These are phyloP conservation scores for Parotocinclus haroldoi DNA, from an alignment of 2,797 vertebrate species.

Conservation along the genomic window DNA sequence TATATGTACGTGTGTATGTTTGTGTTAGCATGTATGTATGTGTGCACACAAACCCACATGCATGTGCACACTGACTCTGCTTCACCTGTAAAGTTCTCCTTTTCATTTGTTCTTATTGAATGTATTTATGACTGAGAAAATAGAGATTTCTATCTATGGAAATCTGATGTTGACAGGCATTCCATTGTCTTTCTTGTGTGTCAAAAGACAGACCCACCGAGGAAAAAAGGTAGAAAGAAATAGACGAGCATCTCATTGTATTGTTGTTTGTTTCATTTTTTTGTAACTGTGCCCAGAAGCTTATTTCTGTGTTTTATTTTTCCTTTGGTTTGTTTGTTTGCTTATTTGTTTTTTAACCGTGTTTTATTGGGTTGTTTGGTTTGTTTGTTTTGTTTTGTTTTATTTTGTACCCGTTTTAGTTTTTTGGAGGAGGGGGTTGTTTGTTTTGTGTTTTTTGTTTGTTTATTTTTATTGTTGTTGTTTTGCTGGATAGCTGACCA, in stretches of 20 bases:
- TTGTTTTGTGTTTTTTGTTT: not conserved
- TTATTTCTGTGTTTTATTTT: conserved; percentile 22
- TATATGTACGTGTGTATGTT: conserved; percentile 69
- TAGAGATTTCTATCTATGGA: conserved; percentile 58
- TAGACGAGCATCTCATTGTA: conserved; percentile 77
- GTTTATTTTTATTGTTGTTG: no score
- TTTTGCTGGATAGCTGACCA: conserved; percentile 1
- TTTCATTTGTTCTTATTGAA: conserved; percentile 80
- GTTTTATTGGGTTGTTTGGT: no score
- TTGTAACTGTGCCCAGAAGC: conserved; percentile 10
- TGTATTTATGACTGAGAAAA: conserved; percentile 86
- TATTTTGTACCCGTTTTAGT: conserved; percentile 1
- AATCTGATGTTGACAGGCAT: conserved; percentile 75
- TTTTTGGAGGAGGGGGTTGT: conserved; percentile 8
- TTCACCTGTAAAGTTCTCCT: conserved; percentile 71
- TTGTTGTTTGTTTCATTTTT: conserved; percentile 64
- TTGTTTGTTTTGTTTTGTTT: no score
- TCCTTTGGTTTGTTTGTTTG: no score
- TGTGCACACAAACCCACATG: conserved; percentile 15
- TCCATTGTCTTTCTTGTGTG: conserved; percentile 76
- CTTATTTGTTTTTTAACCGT: no score
- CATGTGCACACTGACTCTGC: conserved; percentile 57
- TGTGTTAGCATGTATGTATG: conserved; percentile 58
- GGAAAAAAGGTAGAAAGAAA: conserved; percentile 57
- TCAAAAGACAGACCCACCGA: conserved; percentile 63